Evolutionary conservation across 2,113 vertebrate genomes (phyloP), one percentile per base, ranked within the genome.

Genomic region (Plecturocebus donacophilus): DNA sequence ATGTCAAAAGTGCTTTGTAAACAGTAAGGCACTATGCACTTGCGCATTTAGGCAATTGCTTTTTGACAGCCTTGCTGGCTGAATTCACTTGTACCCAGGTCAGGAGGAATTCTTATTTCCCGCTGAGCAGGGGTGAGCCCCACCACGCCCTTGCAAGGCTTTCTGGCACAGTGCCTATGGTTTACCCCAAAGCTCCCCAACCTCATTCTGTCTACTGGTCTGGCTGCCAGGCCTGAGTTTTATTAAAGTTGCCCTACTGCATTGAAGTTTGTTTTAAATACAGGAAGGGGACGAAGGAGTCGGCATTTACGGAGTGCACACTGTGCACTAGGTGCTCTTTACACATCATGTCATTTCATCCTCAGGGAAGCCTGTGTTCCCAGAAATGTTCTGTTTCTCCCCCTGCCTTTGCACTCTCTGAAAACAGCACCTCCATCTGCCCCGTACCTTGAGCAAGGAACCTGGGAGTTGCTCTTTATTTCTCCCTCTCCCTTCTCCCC

Each of bases 81-180:
- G 16, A 27, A 30, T 23, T 71, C 58, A 8, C 38, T 25, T 25
- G n/a, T 20, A 19, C 17, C 19, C 11, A 38, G 30, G 32, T 23
- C 0, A 2, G 35, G n/a, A 71, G 7, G 7, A 30, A 6, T 40
- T 47, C 75, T 83, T 12, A 1, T 14, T 71, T 38, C 58, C n/a
- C 64, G 35, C 61, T 6, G 16, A 19, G 54, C 12, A 45, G 70
- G 12, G 20, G 47, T 12, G 52, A 81, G 30, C 71, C 38, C 61
- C 7, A 0, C 35, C 0, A 0, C 20, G 9, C 17, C 45, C 47
- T 84, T 11, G 45, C 27, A 13, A 19, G 82, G 35, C 56, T 76
- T 25, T 21, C 40, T 40, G n/a, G 27, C 30, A 10, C 27, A 64
- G 81, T 1, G 0, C 70, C n/a, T 27, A 2, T 81, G 66, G n/a